A percentile compares a stretch with the other conserved stretches of the same genome.
These are phyloP conservation scores for Hypercompe scribonia DNA, from an alignment of 2,888 invertebrate species.

Conservation along the genomic window DNA sequence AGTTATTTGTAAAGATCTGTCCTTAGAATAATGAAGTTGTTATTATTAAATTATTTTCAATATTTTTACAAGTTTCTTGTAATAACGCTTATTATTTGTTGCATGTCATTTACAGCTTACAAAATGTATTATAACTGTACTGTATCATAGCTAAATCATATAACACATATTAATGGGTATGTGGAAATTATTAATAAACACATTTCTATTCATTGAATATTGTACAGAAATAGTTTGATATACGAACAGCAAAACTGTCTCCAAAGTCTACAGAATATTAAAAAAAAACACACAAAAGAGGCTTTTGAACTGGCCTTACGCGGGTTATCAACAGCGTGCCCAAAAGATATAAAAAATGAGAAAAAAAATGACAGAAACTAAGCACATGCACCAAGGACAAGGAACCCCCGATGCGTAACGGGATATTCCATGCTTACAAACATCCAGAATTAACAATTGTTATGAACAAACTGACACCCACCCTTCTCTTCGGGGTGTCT, in stretches of 20 bases:
- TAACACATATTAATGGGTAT: no score
- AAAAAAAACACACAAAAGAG: not conserved
- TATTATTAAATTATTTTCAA: no score
- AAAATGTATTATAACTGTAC: no score
- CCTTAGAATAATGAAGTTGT: no score
- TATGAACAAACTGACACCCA: conserved; percentile 47
- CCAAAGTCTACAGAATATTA: no score
- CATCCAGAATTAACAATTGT: conserved; percentile 44
- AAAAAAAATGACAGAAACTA: not conserved
- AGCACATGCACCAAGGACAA: conserved; percentile 22
- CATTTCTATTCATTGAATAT: not conserved
- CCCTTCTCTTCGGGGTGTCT: conserved; percentile 66
- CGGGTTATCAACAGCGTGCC: not conserved
- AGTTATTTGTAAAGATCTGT: not conserved
- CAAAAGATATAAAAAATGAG: not conserved
- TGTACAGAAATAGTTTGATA: not conserved
- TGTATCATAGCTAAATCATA: no score
- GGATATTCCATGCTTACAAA: conserved; percentile 25
- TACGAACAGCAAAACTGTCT: not conserved
- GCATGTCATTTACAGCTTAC: not conserved
- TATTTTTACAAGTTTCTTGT: no score
- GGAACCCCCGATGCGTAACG: conserved; percentile 28
- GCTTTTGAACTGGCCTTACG: not conserved
- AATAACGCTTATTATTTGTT: not conserved
- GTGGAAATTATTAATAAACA: not conserved